These are phyloP conservation scores for Euleptes europaea DNA, from an alignment of 2,113 vertebrate species.

Conservation along the genomic window DNA sequence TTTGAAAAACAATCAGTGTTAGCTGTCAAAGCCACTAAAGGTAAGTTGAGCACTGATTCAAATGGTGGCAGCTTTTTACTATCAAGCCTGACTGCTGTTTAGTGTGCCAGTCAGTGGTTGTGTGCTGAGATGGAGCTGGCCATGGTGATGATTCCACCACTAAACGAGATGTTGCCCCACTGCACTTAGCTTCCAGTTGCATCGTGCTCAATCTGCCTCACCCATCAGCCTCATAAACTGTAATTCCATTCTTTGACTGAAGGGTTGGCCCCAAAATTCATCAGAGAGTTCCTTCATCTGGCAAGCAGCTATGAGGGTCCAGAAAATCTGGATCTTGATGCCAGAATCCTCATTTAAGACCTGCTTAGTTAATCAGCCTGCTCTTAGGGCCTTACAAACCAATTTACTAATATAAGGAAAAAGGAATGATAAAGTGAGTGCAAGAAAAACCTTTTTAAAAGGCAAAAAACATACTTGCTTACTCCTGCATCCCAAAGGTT, in stretches of 20 bases:
- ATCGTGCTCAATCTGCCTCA: not conserved
- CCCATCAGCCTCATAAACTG: not conserved
- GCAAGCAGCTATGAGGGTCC: not conserved
- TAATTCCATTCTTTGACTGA: not conserved
- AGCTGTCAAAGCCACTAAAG: not conserved
- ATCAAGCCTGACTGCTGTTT: no score
- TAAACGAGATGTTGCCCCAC: not conserved
- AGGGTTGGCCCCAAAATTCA: not conserved
- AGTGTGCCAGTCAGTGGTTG: no score
- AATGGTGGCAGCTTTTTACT: no score
- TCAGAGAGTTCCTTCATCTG: not conserved
- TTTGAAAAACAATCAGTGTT: not conserved
- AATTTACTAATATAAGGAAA: conserved; percentile 12
- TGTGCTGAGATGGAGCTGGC: no score
- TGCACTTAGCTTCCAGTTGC: not conserved
- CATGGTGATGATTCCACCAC: no score
- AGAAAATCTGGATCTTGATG: not conserved
- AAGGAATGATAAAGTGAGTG: not conserved
- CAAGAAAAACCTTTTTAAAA: conserved; percentile 36
- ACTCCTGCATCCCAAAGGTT: not conserved
- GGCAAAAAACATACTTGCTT: conserved; percentile 18
- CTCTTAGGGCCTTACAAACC: not conserved
- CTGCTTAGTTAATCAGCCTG: not conserved
- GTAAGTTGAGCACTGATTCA: no score
- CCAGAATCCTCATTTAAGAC: not conserved